phyloP scores from a whole-genome alignment of 2,113 vertebrate species.

The Heterocephalus glaber region DNA sequence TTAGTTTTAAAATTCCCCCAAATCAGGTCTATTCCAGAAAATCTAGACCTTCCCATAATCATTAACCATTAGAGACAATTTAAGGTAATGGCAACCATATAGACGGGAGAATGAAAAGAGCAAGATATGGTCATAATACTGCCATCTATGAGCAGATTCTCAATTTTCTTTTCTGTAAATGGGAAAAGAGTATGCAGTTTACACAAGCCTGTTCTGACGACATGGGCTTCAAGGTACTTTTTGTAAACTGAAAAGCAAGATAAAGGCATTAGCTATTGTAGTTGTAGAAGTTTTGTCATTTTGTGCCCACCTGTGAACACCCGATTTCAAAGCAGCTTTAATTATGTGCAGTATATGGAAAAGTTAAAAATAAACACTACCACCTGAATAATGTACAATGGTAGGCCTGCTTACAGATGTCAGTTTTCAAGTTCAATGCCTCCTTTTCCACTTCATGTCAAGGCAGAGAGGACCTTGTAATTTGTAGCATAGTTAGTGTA shows the following conservation, averaged over 20 bases:
- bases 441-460: neutral
- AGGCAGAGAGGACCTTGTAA: constrained; percentile 11
- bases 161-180: neutral
- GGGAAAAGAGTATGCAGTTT: neutral
- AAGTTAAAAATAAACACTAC: constrained; percentile 30
- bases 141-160: neutral
- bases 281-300: neutral
- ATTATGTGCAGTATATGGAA: neutral
- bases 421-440: neutral
- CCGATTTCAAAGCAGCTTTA: constrained; percentile 50
- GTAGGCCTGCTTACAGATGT: neutral
- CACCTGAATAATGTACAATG: neutral
- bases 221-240: neutral
- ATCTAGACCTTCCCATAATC: neutral
- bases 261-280: neutral
- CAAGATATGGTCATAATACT: neutral
- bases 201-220: neutral
- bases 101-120: neutral
- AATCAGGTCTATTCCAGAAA: neutral
- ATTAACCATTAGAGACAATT: neutral
- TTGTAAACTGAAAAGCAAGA: neutral
- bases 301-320: neutral
- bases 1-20: neutral
- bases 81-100: neutral
- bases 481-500: neutral